A percentile compares a stretch with the other conserved stretches of the same genome.
Conservation (phyloP, 2,888 invertebrate genomes). For the Meganola albula region DNA sequence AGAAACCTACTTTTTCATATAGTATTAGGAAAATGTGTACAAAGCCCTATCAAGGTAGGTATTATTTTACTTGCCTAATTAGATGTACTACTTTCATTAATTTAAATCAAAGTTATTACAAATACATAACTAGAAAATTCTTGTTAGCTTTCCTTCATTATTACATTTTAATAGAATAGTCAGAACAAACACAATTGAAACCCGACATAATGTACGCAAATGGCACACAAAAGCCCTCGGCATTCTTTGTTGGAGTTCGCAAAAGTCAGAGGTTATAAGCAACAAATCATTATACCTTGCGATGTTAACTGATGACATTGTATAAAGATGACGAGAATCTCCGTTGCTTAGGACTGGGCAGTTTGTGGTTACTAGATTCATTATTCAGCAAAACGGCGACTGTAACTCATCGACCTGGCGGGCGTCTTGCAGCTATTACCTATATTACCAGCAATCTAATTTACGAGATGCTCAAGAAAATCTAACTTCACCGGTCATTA, state of each 20-base stretch:
- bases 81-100: too few species aligned
- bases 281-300: conserved; percentile 30
- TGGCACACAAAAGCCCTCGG: conserved; percentile 21
- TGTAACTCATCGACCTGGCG: conserved; percentile 38
- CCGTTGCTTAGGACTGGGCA: conserved; percentile 28
- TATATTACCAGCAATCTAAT: conserved; percentile 35
- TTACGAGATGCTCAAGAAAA: conserved; percentile 24
- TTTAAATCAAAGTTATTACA: too few species aligned
- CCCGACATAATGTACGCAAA: conserved; percentile 11
- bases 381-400: conserved; percentile 49
- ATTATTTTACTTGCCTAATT: too few species aligned
- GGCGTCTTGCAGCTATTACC: conserved; percentile 28
- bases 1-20: too few species aligned
- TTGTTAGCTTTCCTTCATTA: too few species aligned
- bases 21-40: too few species aligned
- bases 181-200: conserved; percentile 15
- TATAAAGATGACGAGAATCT: conserved; percentile 28
- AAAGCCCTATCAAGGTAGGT: too few species aligned
- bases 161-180: conserved; percentile 7
- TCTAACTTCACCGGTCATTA: too few species aligned
- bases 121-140: too few species aligned
- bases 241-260: conserved; percentile 22
- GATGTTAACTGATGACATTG: conserved; percentile 32
- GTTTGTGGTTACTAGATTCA: conserved; percentile 38
- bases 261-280: conserved; percentile 20